Evolutionary conservation across 2,888 invertebrate genomes (phyloP).

Genomic region (Drosophila fungiperda): DNA sequence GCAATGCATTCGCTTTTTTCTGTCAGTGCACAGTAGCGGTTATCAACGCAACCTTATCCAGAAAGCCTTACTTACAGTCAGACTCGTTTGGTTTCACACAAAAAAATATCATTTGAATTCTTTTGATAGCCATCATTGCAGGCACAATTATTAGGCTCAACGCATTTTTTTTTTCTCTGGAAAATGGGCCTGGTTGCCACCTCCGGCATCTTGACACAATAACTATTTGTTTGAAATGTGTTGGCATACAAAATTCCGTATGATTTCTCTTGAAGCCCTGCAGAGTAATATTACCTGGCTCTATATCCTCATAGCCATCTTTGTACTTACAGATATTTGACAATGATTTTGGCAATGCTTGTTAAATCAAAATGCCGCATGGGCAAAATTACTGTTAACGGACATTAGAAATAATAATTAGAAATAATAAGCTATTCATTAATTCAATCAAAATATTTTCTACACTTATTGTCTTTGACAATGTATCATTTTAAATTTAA

Average conservation of each 20-base stretch:
- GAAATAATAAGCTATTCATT: not conserved
- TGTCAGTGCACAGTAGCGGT: slow-evolving; percentile 43
- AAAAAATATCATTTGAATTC: not conserved
- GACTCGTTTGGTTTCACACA: slow-evolving; percentile 29
- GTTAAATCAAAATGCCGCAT: slow-evolving; percentile 38
- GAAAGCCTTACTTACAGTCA: slow-evolving; percentile 24
- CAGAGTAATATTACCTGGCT: too few relatives aligned
- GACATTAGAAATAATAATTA: too few relatives aligned
- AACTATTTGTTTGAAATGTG: slow-evolving; percentile 5
- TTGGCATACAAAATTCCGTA: not conserved
- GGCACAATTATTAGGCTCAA: not conserved
- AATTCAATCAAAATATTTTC: not conserved
- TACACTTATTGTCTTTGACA: not conserved
- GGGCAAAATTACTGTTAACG: not conserved
- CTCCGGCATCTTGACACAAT: slow-evolving; percentile 13
- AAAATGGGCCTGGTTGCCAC: slow-evolving; percentile 15
- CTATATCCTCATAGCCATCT: slow-evolving; percentile 20
- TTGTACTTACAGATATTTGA: slow-evolving; percentile 73
- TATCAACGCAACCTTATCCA: slow-evolving; percentile 31
- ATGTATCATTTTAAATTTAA: not conserved
- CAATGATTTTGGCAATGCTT: slow-evolving; percentile 65
- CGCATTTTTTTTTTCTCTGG: not conserved
- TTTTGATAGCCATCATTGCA: slow-evolving; percentile 18
- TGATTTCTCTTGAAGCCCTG: slow-evolving; percentile 1
- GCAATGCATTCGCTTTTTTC: slow-evolving; percentile 20